These are phyloP conservation scores for Pseudoatta argentina DNA, from an alignment of 1,140 invertebrate genomes.

Conservation along the genomic window DNA sequence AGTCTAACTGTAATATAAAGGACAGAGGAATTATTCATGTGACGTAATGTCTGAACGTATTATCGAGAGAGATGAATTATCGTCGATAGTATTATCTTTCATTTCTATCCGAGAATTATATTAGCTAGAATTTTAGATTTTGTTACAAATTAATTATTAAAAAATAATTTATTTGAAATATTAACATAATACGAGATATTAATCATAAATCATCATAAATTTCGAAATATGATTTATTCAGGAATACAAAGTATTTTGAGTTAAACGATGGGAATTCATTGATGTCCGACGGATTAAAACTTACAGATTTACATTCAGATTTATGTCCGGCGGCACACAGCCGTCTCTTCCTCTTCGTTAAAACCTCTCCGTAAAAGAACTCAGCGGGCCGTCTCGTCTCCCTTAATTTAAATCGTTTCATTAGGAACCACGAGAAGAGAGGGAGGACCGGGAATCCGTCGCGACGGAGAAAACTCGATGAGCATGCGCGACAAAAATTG, in stretches of 20 bases:
- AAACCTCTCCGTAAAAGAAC: constrained; percentile 26
- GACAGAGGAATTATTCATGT: not conserved
- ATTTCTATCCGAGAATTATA: not conserved
- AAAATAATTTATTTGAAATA: not conserved
- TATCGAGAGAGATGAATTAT: not conserved
- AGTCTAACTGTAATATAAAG: constrained; percentile 35
- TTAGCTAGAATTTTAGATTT: not conserved
- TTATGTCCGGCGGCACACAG: not conserved
- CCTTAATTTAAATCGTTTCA: constrained; percentile 68
- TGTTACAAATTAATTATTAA: not conserved
- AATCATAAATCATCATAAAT: not conserved
- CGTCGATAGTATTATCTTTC: not conserved
- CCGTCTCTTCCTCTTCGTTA: constrained; percentile 3
- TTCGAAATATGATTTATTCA: not conserved
- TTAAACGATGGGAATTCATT: constrained; percentile 15
- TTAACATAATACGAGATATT: not conserved
- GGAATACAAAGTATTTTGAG: not conserved
- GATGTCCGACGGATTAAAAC: not conserved
- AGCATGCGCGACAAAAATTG: constrained; percentile 73
- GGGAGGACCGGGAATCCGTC: not conserved
- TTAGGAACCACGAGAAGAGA: constrained; percentile 42
- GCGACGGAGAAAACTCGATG: constrained; percentile 27
- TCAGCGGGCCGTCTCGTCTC: constrained; percentile 9
- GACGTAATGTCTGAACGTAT: not conserved
- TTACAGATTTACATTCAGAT: constrained; percentile 25